A percentile compares a stretch with the other conserved stretches of the same genome.
Evolutionary conservation across 2,113 vertebrate species (phyloP).

Genomic region (Pogonocichla stellata): DNA sequence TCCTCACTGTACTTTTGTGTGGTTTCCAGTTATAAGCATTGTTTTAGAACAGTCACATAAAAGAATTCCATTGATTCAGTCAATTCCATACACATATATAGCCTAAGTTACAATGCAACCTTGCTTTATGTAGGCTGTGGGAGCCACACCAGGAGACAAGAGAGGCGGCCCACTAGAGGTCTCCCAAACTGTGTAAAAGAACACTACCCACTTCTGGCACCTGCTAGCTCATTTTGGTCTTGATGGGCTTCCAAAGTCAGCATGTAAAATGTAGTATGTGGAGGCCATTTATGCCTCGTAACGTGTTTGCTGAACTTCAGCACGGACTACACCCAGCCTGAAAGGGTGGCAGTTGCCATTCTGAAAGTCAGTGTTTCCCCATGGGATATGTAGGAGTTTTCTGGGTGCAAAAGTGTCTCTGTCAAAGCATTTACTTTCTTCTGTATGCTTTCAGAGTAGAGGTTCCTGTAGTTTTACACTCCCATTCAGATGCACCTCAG

Average conservation of each 20-base stretch:
- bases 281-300: neutral
- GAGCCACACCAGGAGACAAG: neutral
- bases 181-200: constrained; percentile 7
- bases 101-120: neutral
- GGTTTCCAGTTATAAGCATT: neutral
- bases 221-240: neutral
- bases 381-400: rapidly evolving
- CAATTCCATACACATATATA: rapidly evolving
- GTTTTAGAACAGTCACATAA: neutral
- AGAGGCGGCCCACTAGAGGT: constrained; percentile 37
- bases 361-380: neutral
- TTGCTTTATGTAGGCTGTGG: neutral
- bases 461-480: neutral
- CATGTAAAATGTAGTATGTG: neutral
- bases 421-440: neutral
- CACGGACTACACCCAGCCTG: neutral
- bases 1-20: neutral
- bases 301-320: neutral
- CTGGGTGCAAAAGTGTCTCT: rapidly evolving
- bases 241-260: neutral
- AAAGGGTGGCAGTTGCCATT: neutral
- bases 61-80: neutral
- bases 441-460: neutral
- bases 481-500: neutral
- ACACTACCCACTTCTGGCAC: neutral